phyloP scores from a whole-genome alignment of 2,888 invertebrate genomes.

The Cristatella mucedo region DNA sequence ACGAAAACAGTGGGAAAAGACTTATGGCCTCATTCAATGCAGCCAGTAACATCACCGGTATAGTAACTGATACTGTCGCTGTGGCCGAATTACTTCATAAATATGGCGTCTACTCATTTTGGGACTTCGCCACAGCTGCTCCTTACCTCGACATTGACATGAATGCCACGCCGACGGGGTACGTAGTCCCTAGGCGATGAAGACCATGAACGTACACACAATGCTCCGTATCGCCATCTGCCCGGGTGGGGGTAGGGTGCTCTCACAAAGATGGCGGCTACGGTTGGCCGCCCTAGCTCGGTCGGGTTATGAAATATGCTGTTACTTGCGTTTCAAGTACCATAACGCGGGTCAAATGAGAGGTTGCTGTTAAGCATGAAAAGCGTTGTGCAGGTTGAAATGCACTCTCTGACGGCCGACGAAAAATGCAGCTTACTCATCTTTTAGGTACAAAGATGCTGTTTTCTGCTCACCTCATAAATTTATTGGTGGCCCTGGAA shows the following conservation, averaged over 20 bases:
- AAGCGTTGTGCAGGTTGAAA: no score
- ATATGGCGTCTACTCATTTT: conserved; percentile 17
- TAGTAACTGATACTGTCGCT: conserved; percentile 17
- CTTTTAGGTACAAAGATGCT: conserved; percentile 20
- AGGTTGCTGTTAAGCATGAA: no score
- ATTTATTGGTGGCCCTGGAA: conserved; percentile 20
- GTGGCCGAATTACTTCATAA: conserved; percentile 17
- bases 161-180: conserved; percentile 16
- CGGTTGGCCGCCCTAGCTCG: no score
- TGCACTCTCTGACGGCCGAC: neutral
- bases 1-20: conserved; percentile 5
- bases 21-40: conserved; percentile 11
- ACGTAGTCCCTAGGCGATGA: no score
- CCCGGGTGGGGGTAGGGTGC: no score
- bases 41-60: conserved; percentile 24
- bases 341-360: no score
- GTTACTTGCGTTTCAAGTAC: no score
- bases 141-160: conserved; percentile 20
- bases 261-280: no score
- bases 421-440: neutral
- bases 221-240: no score
- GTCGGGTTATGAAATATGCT: no score
- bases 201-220: no score
- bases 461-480: conserved; percentile 19
- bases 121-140: conserved; percentile 21